Evolutionary conservation across 2,797 vertebrate genomes (phyloP).

Genomic region (Anisognathus igniventris): DNA sequence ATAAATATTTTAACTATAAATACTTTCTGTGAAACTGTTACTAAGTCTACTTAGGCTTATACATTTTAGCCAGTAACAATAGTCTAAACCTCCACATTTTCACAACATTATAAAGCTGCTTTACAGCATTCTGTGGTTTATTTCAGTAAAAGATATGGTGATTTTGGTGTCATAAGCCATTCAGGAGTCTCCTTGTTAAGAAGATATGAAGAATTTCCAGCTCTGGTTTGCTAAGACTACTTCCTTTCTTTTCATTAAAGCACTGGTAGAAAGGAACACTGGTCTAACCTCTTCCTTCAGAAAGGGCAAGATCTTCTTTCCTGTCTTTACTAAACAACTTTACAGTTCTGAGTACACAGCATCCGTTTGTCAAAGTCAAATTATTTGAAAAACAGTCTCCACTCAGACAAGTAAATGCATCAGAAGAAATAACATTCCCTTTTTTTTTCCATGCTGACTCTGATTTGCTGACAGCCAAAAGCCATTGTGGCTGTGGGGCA

Average conservation of each 20-base stretch:
- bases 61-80: background rate
- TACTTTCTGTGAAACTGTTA: background rate
- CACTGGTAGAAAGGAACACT: background rate
- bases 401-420: background rate
- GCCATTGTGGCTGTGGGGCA: background rate
- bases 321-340: background rate
- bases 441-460: background rate
- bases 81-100: background rate
- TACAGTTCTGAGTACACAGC: background rate
- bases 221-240: background rate
- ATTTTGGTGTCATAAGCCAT: background rate
- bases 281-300: background rate
- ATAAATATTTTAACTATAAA: background rate
- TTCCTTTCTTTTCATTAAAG: background rate
- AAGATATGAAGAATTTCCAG: background rate
- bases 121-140: background rate
- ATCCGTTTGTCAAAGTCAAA: background rate
- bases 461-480: background rate
- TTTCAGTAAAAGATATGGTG: background rate
- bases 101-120: background rate
- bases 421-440: background rate
- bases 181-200: background rate
- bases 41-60: background rate
- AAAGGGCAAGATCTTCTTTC: background rate
- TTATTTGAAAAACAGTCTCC: background rate